These are phyloP conservation scores for Harpalus rufipes DNA, from an alignment of 2,888 invertebrate genomes.

Conservation along the genomic window DNA sequence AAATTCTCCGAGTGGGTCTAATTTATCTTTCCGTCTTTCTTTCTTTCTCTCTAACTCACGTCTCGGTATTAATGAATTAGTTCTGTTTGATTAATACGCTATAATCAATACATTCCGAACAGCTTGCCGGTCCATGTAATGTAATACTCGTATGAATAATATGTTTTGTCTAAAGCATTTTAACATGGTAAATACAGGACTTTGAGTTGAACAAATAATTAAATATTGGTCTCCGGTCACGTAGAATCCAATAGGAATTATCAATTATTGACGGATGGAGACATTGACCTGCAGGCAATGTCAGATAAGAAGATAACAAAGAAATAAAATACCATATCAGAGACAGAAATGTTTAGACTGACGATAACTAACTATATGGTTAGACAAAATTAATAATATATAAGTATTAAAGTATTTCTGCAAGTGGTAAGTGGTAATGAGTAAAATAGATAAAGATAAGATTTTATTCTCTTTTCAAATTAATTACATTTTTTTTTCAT, in stretches of 20 bases:
- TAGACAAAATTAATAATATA: no score
- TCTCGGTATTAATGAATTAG: conserved; percentile 35
- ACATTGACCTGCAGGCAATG: conserved; percentile 23
- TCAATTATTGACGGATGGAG: conserved; percentile 35
- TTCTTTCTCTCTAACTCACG: conserved; percentile 13
- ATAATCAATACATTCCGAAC: conserved; percentile 20
- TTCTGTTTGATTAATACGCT: conserved; percentile 23
- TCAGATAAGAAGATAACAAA: conserved; percentile 23
- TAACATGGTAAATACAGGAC: conserved; percentile 17
- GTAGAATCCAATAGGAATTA: conserved; percentile 19
- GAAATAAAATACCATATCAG: background rate
- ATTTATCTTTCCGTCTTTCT: conserved; percentile 17
- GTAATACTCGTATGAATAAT: conserved; percentile 25
- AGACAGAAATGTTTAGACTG: background rate
- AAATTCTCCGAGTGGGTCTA: conserved; percentile 8
- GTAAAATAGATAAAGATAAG: no score
- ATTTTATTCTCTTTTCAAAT: no score
- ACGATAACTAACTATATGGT: no score
- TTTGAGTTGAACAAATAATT: conserved; percentile 31
- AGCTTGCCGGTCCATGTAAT: background rate
- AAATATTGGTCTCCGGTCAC: conserved; percentile 27
- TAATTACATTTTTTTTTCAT: no score
- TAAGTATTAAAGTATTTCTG: no score
- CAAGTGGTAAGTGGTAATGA: no score
- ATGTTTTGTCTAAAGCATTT: conserved; percentile 24